Conservation (phyloP, 1,140 invertebrate species). For the Acyrthosiphon pisum region DNA sequence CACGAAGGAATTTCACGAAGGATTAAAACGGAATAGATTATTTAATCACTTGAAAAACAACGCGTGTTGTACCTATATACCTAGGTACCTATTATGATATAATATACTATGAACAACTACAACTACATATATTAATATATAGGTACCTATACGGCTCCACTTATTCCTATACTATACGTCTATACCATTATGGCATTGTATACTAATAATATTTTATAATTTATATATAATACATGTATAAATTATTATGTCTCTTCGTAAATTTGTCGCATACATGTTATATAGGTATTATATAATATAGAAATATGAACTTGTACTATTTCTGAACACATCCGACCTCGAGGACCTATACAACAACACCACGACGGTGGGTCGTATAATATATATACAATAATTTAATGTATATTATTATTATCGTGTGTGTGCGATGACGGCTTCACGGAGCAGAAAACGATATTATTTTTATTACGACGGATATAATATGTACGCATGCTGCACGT, state of each 20-base stretch:
- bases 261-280: background rate
- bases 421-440: background rate
- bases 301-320: background rate
- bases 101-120: background rate
- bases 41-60: background rate
- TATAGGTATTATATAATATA: background rate
- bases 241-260: background rate
- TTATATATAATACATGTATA: background rate
- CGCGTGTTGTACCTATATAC: background rate
- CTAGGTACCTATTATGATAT: too few species aligned
- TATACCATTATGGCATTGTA: too few species aligned
- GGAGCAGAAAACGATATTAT: conserved; percentile 9
- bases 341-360: background rate
- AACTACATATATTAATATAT: background rate
- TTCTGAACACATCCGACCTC: conserved; percentile 6
- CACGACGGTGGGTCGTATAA: background rate
- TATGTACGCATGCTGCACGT: background rate
- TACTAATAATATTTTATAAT: background rate
- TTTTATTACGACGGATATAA: background rate
- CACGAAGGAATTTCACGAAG: background rate
- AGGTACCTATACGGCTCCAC: background rate
- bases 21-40: background rate
- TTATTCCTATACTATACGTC: background rate
- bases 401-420: background rate
- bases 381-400: background rate